phyloP scores from a whole-genome alignment of 2,113 vertebrate species.

The Hippocampus guttulatus region DNA sequence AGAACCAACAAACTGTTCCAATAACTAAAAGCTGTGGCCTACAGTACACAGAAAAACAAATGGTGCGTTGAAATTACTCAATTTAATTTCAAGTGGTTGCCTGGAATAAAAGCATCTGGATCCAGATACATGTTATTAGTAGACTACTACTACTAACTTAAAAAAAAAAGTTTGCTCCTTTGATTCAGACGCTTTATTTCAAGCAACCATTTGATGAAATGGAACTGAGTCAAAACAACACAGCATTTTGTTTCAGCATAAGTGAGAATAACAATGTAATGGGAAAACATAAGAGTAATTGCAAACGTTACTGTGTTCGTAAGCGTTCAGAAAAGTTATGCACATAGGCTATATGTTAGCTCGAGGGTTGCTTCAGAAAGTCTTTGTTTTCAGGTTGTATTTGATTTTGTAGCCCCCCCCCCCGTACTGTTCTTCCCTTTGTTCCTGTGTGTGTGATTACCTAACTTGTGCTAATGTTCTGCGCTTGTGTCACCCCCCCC shows the following conservation, averaged over 20 bases:
- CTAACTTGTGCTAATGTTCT: neutral
- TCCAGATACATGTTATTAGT: too few relatives aligned
- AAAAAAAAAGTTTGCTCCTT: too few relatives aligned
- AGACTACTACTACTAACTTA: too few relatives aligned
- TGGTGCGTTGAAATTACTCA: too few relatives aligned
- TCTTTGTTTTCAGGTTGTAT: neutral
- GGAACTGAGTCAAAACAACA: too few relatives aligned
- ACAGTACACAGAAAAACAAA: neutral
- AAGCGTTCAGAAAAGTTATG: neutral
- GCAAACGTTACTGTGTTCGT: neutral
- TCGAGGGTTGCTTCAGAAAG: neutral
- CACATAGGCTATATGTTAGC: neutral
- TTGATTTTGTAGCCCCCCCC: neutral
- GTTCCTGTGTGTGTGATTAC: neutral
- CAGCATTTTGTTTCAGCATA: too few relatives aligned
- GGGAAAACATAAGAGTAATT: too few relatives aligned
- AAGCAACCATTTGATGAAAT: too few relatives aligned
- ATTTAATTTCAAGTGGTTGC: too few relatives aligned
- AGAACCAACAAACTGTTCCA: neutral
- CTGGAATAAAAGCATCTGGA: too few relatives aligned
- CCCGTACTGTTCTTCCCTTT: neutral
- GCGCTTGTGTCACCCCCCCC: neutral
- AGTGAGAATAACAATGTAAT: neutral
- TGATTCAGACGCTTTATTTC: too few relatives aligned
- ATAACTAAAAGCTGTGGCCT: neutral